phyloP scores from a whole-genome alignment of 2,113 vertebrate species.

The Gymnarchus niloticus region DNA sequence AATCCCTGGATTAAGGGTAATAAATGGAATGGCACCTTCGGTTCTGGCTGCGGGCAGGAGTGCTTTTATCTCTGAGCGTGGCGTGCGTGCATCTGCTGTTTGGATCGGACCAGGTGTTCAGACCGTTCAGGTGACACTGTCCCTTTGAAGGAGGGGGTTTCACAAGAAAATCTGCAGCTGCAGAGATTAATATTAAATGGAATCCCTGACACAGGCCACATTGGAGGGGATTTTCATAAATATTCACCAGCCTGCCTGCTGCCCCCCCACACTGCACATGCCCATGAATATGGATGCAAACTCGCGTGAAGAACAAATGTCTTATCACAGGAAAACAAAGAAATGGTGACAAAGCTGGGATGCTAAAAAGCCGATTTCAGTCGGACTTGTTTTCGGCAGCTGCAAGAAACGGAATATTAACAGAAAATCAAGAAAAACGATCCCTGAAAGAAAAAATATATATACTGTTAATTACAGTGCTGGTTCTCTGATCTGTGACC shows the following conservation, averaged over 20 bases:
- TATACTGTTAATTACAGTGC: background rate
- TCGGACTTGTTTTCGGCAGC: background rate
- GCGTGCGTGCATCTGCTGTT: slow-evolving; percentile 1
- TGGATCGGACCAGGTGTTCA: slow-evolving; percentile 35
- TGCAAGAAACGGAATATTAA: background rate
- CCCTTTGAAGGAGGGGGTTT: slow-evolving; percentile 26
- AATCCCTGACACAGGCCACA: slow-evolving; percentile 41
- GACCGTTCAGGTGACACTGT: slow-evolving; percentile 15
- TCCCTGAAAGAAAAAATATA: background rate
- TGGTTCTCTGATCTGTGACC: background rate
- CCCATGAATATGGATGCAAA: slow-evolving; percentile 47
- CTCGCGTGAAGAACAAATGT: slow-evolving; percentile 38
- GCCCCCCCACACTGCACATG: background rate
- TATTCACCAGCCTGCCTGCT: slow-evolving; percentile 41
- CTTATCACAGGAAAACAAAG: slow-evolving; percentile 9
- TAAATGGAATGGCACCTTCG: slow-evolving; percentile 19
- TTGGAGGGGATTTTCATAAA: slow-evolving; percentile 45
- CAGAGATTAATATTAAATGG: slow-evolving; percentile 50
- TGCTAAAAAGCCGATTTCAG: background rate
- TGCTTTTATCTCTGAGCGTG: slow-evolving; percentile 30
- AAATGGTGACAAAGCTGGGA: background rate
- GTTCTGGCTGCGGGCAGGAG: slow-evolving; percentile 4
- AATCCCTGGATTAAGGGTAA: slow-evolving; percentile 24
- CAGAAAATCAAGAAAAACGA: background rate
- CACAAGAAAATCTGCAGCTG: slow-evolving; percentile 36